phyloP scores from a whole-genome alignment of 2,888 invertebrate genomes.

The Tineola bisselliella region DNA sequence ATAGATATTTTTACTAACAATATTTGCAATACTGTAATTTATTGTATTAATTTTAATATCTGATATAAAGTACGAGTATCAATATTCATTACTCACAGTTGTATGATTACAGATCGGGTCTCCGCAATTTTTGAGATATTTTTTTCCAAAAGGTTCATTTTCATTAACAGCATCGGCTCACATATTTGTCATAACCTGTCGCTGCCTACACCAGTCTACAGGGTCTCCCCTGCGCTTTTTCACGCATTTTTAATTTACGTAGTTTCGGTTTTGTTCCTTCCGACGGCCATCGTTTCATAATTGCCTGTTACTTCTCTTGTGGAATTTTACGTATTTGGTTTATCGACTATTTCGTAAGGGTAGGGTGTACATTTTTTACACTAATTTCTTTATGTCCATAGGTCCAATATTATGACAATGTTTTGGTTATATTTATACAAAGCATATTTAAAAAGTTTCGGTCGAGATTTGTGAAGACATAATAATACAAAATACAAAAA shows the following conservation, averaged over 20 bases:
- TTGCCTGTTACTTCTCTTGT: conserved; percentile 30
- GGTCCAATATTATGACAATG: neutral
- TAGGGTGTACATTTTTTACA: neutral
- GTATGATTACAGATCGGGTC: conserved; percentile 22
- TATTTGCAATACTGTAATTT: too few relatives aligned
- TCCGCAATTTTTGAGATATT: conserved; percentile 34
- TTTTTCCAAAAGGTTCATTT: conserved; percentile 51
- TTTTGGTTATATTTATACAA: too few relatives aligned
- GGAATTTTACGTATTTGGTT: conserved; percentile 28
- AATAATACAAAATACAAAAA: too few relatives aligned
- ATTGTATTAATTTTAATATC: neutral
- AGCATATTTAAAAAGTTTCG: too few relatives aligned
- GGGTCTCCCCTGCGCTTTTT: conserved; percentile 46
- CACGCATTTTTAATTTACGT: conserved; percentile 59
- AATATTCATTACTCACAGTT: conserved; percentile 25
- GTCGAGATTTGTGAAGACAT: too few relatives aligned
- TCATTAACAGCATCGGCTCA: conserved; percentile 64
- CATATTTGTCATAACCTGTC: conserved; percentile 67
- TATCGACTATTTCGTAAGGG: neutral
- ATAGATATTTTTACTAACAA: too few relatives aligned
- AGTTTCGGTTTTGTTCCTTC: conserved; percentile 53
- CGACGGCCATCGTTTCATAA: conserved; percentile 30
- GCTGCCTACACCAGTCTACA: conserved; percentile 29
- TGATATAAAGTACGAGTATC: conserved; percentile 17
- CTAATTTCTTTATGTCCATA: neutral